phyloP scores from a whole-genome alignment of 2,797 vertebrate genomes.

The Sparidentex hasta region DNA sequence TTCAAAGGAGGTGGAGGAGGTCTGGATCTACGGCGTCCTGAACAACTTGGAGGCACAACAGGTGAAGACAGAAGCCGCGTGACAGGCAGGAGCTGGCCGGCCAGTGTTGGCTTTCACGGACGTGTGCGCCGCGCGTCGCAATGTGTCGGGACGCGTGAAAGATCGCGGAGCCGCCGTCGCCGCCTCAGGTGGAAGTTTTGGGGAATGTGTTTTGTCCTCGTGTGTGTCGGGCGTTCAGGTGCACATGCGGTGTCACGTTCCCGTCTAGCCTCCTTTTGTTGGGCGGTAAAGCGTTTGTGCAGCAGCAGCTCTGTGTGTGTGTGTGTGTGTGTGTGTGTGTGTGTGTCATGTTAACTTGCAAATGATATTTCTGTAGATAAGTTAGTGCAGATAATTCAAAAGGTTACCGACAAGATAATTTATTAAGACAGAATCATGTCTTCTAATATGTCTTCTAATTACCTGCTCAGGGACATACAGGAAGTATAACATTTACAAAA shows the following conservation, averaged over 20 bases:
- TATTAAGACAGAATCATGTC: neutral
- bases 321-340: neutral
- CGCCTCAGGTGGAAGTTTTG: constrained; percentile 25
- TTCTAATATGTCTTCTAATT: too few relatives aligned
- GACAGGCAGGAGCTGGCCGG: constrained; percentile 8
- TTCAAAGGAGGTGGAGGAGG: constrained; percentile 49
- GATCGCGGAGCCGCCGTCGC: neutral
- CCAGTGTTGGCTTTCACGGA: neutral
- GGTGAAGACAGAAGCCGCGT: constrained; percentile 52
- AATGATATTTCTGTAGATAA: neutral
- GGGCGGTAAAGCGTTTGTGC: neutral
- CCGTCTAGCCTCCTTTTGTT: constrained; percentile 1
- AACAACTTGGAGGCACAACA: constrained; percentile 37
- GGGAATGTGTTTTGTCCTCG: constrained; percentile 11
- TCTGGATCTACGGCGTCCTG: constrained; percentile 43
- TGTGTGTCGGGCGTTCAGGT: neutral
- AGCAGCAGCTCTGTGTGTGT: neutral
- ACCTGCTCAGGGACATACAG: too few relatives aligned
- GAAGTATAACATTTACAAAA: too few relatives aligned
- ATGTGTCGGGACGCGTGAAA: constrained; percentile 25
- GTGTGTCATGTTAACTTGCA: neutral
- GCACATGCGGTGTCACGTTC: constrained; percentile 38
- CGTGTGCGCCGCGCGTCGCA: constrained; percentile 4
- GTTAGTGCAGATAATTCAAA: neutral
- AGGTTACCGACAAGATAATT: neutral